Evolutionary conservation across 2,797 vertebrate genomes (phyloP), one percentile per base, ranked within the genome.

Genomic region (Microhierax caerulescens): DNA sequence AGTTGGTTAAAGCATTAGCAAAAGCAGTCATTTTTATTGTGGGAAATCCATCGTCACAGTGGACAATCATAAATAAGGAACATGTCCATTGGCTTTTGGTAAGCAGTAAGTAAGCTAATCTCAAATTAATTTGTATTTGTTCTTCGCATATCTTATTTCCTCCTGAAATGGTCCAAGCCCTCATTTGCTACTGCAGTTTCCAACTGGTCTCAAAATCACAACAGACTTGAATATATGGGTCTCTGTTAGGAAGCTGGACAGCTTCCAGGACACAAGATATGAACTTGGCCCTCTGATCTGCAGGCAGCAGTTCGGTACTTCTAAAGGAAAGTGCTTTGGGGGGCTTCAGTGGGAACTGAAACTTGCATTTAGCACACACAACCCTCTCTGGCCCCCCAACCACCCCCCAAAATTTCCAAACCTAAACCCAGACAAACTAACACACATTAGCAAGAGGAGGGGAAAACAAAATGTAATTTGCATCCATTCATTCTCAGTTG

Each of bases 251-350:
- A 88, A 90, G 79, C 60, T 95, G 95, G 67, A 74, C 32, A 67
- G 51, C 15, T 82, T 91, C 93, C 94, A 97, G 90, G 63, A 85
- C 59, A 60, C 56, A 80, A 82, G 74, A 83, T 53, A 76, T 5
- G 63, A 87, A 87, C 6, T 4, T 48, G 74, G 91, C 80, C 74
- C 80, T 90, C 70, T 77, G 83, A 67, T 80, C 77, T 89, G 67
- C 43, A 89, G 77, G 75, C 91, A 93, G 32, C 43, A 72, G 78
- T 27, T 89, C 74, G 76, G 41, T 56, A 30, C 61, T 78, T 69
- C 37, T 48, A 32, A 61, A 76, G 43, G 16, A 63, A 95, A 94
- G 65, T 24, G n/a, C 18, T 75, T 77, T 12, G 14, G 60, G 56
- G 47, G 51, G 8, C 34, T 51, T 90, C 54, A 65, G 27, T 4